Evolutionary conservation across 2,797 vertebrate genomes (phyloP), one percentile per base, ranked within the genome.

Genomic region (Notolepis coatsorum): DNA sequence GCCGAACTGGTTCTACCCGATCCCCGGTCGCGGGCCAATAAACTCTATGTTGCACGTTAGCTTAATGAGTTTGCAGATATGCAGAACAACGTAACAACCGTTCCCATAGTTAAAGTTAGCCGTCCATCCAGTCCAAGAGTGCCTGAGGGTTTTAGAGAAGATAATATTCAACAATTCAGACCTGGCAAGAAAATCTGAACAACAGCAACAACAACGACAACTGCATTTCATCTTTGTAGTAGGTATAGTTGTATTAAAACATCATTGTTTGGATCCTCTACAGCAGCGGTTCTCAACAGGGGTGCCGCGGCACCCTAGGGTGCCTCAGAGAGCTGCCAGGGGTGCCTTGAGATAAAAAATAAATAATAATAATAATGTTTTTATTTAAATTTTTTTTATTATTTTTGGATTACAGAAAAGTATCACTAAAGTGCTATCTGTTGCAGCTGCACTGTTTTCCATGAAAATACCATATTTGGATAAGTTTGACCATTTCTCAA

Each of bases 151-250:
- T 68, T 43, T 39, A 25, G 59, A 64, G 7, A 35, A n/a, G n/a
- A 49, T 8, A 37, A n/a, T 7, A n/a, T 27, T 61, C 49, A 13
- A 17, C 47, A 51, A 54, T 66, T 5, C 58, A 50, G 15, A 73
- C 47, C 50, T 55, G 48, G 54, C 51, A 73, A 38, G 24, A 10
- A 17, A 25, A 46, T 49, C 45, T 12, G 47, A 48, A 37, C 58
- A 77, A 69, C 28, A 65, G 48, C 53, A 66, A 85, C 75, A 68
- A 70, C 30, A 75, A 82, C 28, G 17, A 58, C 28, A 73, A 55
- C 35, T 63, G 65, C 66, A 72, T 81, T 85, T 85, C 74, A 66
- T 71, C 46, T 48, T 38, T 52, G 47, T 68, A 54, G 47, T 68
- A 54, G 50, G 54, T 54, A n/a, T n/a, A 21, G 10, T 55, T 79